A percentile compares a stretch with the other conserved stretches of the same genome.
phyloP scores from a whole-genome alignment of 2,888 invertebrate species.

The Aplocera efformata region DNA sequence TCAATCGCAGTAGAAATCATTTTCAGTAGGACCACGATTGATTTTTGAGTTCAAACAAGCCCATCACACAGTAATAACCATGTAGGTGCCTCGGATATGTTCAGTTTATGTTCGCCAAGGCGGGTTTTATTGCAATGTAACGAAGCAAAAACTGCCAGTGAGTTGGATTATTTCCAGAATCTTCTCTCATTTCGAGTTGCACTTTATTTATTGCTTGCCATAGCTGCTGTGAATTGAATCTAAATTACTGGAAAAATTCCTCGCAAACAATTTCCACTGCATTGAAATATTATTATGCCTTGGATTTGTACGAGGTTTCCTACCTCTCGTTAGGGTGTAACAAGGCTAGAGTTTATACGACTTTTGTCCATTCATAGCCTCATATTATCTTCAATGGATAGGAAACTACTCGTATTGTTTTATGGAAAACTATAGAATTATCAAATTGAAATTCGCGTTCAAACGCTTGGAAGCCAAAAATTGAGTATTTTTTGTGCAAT shows the following conservation, averaged over 20 bases:
- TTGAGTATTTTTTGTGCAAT: conserved; percentile 16
- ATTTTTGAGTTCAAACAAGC: conserved; percentile 8
- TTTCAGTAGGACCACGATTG: no score
- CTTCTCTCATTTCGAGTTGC: conserved; percentile 65
- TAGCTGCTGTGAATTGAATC: conserved; percentile 66
- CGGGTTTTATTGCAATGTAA: conserved; percentile 53
- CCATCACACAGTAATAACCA: conserved; percentile 23
- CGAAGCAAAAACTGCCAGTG: conserved; percentile 53
- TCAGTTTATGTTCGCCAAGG: conserved; percentile 38
- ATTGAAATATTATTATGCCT: conserved; percentile 33
- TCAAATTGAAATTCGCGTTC: conserved; percentile 10
- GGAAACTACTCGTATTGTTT: no score
- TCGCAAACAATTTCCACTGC: conserved; percentile 36
- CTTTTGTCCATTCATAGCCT: no score
- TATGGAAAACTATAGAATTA: conserved; percentile 2
- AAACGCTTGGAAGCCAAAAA: conserved; percentile 12
- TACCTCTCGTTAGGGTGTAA: conserved; percentile 6
- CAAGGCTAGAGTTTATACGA: neutral
- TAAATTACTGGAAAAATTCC: conserved; percentile 62
- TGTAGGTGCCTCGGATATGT: conserved; percentile 25
- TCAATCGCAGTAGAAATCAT: no score
- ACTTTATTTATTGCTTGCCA: conserved; percentile 65
- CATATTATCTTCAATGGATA: no score
- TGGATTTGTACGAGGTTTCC: conserved; percentile 4
- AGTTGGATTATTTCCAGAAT: conserved; percentile 69